These are phyloP conservation scores for Cynocephalus volans DNA, from an alignment of 2,113 vertebrate genomes.

Conservation along the genomic window DNA sequence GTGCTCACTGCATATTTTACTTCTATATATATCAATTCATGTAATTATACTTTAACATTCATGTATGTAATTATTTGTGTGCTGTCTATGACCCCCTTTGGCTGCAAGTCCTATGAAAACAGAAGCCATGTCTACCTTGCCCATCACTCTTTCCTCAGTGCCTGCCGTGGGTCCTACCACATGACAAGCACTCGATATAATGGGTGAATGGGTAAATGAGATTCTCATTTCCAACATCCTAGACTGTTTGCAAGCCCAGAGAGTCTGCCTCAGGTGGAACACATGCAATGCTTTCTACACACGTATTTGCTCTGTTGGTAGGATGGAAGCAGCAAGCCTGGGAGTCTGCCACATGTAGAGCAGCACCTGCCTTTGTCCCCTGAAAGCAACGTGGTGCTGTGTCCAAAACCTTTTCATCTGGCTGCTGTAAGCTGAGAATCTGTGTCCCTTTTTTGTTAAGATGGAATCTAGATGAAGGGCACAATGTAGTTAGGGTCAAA, in stretches of 20 bases:
- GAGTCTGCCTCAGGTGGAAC: neutral
- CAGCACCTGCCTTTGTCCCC: no score
- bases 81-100: neutral
- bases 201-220: neutral
- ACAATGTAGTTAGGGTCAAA: neutral
- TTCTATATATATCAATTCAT: neutral
- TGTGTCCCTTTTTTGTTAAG: neutral
- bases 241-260: neutral
- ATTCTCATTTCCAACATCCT: slow-evolving; percentile 9
- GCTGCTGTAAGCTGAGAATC: neutral
- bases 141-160: neutral
- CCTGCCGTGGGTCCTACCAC: neutral
- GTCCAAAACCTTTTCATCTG: neutral
- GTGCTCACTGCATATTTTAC: neutral
- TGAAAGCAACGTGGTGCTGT: neutral
- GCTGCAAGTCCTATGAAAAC: neutral
- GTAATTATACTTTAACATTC: neutral
- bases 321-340: no score
- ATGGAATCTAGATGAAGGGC: neutral
- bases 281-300: neutral
- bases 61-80: neutral
- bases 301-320: neutral
- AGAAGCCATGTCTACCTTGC: neutral
- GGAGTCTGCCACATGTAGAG: neutral
- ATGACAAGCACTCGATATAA: neutral